Conservation (phyloP, 2,113 vertebrate species). For the Daphoenositta chrysoptera region DNA sequence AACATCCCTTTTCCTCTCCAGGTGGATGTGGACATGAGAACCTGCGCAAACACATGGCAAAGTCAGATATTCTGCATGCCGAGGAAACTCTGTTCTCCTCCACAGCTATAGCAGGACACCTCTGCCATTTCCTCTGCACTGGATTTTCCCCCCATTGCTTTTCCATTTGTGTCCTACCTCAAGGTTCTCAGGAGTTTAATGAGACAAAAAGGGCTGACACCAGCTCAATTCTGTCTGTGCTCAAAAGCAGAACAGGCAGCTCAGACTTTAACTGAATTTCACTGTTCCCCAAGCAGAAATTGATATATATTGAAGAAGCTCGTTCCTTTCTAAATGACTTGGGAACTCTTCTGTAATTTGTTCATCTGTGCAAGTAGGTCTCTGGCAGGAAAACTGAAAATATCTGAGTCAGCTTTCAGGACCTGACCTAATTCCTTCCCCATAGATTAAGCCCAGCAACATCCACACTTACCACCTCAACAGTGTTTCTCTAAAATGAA, state of each 20-base stretch:
- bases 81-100: background rate
- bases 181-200: background rate
- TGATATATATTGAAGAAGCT: background rate
- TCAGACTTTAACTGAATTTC: background rate
- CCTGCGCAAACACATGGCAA: background rate
- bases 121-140: background rate
- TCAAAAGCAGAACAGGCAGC: background rate
- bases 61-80: background rate
- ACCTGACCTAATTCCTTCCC: background rate
- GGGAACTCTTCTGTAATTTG: background rate
- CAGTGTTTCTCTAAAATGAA: background rate
- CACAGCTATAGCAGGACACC: background rate
- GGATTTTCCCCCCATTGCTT: background rate
- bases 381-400: background rate
- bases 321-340: background rate
- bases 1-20: background rate
- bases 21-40: background rate
- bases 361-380: background rate
- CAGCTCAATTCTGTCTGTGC: background rate
- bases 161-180: background rate
- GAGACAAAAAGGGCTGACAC: background rate
- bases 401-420: background rate
- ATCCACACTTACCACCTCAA: background rate
- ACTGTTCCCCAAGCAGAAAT: background rate
- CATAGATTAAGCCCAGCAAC: background rate